Percentiles rank a stretch among this genome's conserved stretches.
phyloP scores from a whole-genome alignment of 1,140 invertebrate genomes.

The Zaprionus vittiger region DNA sequence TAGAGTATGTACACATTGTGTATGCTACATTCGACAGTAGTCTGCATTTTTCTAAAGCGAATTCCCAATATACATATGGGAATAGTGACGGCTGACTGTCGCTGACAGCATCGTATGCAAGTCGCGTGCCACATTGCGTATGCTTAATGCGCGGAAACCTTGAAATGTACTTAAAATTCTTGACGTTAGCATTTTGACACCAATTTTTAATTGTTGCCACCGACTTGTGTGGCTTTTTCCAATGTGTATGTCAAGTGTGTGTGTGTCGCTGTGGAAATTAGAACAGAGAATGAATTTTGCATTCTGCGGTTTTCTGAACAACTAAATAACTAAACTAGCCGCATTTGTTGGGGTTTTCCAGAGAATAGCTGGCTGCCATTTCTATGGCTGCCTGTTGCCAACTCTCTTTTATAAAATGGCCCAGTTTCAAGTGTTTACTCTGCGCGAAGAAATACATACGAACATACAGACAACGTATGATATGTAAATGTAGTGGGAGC shows the following conservation, averaged over 20 bases:
- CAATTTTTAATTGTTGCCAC: slow-evolving; percentile 72
- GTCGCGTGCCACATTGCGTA: slow-evolving; percentile 63
- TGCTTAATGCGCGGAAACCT: slow-evolving; percentile 56
- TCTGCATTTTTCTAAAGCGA: background rate
- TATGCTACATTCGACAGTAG: no score
- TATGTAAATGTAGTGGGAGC: no score
- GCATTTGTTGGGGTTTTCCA: slow-evolving; percentile 70
- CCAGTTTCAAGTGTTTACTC: background rate
- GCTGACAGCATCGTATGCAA: slow-evolving; percentile 35
- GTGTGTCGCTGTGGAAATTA: slow-evolving; percentile 49
- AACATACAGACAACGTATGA: no score
- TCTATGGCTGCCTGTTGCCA: slow-evolving; percentile 61
- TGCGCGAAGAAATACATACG: background rate
- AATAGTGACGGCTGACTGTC: background rate
- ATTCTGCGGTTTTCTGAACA: slow-evolving; percentile 78
- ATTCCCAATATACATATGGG: background rate
- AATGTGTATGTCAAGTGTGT: background rate
- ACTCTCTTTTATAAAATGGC: background rate
- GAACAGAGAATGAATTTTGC: slow-evolving; percentile 67
- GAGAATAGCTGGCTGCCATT: slow-evolving; percentile 49
- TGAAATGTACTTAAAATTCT: slow-evolving; percentile 77
- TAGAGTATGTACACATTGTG: no score
- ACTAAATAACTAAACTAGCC: slow-evolving; percentile 64
- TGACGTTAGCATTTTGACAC: slow-evolving; percentile 71
- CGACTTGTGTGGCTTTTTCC: slow-evolving; percentile 40